Percentiles rank a stretch among this genome's conserved stretches.
These are phyloP conservation scores for Armadillidium nasatum DNA, from an alignment of 1,140 invertebrate genomes.

Conservation along the genomic window DNA sequence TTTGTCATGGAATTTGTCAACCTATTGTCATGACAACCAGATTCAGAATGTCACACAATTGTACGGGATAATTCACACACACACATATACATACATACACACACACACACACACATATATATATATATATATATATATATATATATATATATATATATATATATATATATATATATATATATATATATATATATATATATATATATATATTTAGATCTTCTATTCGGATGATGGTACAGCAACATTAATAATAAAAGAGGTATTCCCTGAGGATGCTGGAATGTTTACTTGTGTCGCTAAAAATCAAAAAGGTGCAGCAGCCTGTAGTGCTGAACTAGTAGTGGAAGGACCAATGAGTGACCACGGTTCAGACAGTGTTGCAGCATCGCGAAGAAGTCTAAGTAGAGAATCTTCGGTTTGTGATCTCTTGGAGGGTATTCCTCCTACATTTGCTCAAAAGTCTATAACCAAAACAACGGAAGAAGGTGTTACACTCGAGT, in stretches of 20 bases:
- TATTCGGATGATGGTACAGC: conserved; percentile 83
- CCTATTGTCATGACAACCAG: too few relatives aligned
- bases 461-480: conserved; percentile 76
- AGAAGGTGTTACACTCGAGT: conserved; percentile 69
- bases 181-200: too few relatives aligned
- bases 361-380: conserved; percentile 75
- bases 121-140: too few relatives aligned
- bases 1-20: too few relatives aligned
- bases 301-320: conserved; percentile 87
- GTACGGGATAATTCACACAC: too few relatives aligned
- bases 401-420: conserved; percentile 76
- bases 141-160: too few relatives aligned
- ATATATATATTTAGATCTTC: conserved; percentile 64
- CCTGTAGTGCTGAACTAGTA: conserved; percentile 80
- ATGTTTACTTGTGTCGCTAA: conserved; percentile 94
- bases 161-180: too few relatives aligned
- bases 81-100: too few relatives aligned
- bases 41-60: too few relatives aligned
- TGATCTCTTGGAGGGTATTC: conserved; percentile 85
- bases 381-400: conserved; percentile 45
- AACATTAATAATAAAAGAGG: conserved; percentile 87
- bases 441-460: conserved; percentile 83
- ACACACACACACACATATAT: too few relatives aligned
- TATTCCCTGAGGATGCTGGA: conserved; percentile 94
- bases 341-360: conserved; percentile 82